These are phyloP conservation scores for Sarcophaga caerulescens DNA, from an alignment of 2,888 invertebrate genomes.

Conservation along the genomic window DNA sequence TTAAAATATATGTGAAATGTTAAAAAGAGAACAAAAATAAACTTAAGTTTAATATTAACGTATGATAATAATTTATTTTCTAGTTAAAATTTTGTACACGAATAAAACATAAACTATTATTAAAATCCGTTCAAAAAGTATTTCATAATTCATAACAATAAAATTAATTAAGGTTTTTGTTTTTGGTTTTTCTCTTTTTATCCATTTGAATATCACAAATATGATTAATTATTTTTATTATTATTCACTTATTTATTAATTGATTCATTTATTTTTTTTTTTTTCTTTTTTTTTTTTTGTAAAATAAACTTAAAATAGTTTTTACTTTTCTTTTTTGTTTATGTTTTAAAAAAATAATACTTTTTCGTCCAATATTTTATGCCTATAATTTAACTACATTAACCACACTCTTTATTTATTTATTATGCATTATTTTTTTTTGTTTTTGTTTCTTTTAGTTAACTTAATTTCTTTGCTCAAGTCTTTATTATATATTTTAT, in stretches of 20 bases:
- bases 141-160: neutral
- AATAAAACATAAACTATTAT: neutral
- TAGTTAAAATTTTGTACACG: neutral
- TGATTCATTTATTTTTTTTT: neutral
- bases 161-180: neutral
- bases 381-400: constrained; percentile 18
- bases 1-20: too few relatives aligned
- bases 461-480: constrained; percentile 60
- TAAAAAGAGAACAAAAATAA: too few relatives aligned
- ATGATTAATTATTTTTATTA: constrained; percentile 6
- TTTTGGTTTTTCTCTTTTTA: neutral
- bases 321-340: neutral
- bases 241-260: neutral
- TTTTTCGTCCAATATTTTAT: constrained; percentile 23
- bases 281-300: neutral
- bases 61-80: too few relatives aligned
- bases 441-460: constrained; percentile 33
- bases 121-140: neutral
- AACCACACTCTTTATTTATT: constrained; percentile 18
- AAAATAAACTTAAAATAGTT: neutral
- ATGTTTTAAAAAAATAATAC: constrained; percentile 29
- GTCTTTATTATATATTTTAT: constrained; percentile 37
- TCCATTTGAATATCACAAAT: constrained; percentile 24
- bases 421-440: neutral
- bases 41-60: too few relatives aligned